Conservation (phyloP, 2,888 invertebrate species). For the Leptura quadrifasciata region DNA sequence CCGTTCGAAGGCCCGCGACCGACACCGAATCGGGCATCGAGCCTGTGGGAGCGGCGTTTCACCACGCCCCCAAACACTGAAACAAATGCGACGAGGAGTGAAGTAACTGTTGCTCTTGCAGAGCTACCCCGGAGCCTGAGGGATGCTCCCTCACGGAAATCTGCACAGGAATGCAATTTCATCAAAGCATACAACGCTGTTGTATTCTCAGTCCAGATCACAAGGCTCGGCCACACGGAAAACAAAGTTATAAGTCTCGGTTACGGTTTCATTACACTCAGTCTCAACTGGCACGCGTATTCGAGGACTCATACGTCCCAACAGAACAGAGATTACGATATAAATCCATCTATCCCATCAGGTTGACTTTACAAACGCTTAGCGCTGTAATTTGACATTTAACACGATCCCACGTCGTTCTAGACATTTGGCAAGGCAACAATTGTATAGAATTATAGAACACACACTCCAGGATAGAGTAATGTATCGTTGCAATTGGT, state of each 20-base stretch:
- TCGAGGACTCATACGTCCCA: slow-evolving; percentile 41
- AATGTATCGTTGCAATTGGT: neutral
- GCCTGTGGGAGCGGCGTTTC: slow-evolving; percentile 71
- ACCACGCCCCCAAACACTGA: slow-evolving; percentile 72
- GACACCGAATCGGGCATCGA: slow-evolving; percentile 67
- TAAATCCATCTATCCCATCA: slow-evolving; percentile 40
- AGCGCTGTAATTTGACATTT: slow-evolving; percentile 19
- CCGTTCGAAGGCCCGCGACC: slow-evolving; percentile 61
- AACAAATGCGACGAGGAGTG: slow-evolving; percentile 72
- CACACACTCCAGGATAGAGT: neutral
- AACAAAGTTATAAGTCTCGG: slow-evolving; percentile 74
- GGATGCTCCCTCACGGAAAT: slow-evolving; percentile 73
- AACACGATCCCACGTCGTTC: neutral
- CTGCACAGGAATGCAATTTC: slow-evolving; percentile 75
- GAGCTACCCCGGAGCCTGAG: slow-evolving; percentile 64
- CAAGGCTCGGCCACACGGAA: slow-evolving; percentile 73
- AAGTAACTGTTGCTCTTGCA: slow-evolving; percentile 73
- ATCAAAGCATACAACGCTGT: slow-evolving; percentile 72
- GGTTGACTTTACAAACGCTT: slow-evolving; percentile 29
- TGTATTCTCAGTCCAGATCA: slow-evolving; percentile 71
- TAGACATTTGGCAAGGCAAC: neutral
- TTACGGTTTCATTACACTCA: slow-evolving; percentile 72
- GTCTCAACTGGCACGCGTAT: slow-evolving; percentile 62
- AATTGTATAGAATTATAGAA: neutral
- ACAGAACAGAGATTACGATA: slow-evolving; percentile 45